These are phyloP conservation scores for Hippoglossus stenolepis DNA, from an alignment of 2,113 vertebrate genomes.

Conservation along the genomic window DNA sequence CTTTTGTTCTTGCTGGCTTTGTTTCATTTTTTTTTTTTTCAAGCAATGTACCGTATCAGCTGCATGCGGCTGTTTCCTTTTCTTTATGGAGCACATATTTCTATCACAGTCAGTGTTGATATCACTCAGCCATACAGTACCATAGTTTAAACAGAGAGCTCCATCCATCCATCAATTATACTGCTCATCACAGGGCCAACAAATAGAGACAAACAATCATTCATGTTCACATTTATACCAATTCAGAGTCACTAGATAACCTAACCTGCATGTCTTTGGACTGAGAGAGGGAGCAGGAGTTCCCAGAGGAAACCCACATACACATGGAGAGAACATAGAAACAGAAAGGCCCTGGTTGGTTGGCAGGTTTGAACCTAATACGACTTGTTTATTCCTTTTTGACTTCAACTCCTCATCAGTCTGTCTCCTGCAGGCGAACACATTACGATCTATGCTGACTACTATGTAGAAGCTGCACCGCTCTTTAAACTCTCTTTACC, in stretches of 20 bases:
- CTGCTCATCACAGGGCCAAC: too few species aligned
- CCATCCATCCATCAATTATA: too few species aligned
- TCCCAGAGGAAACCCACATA: too few species aligned
- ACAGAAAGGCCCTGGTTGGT: too few species aligned
- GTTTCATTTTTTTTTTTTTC: not conserved
- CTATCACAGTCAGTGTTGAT: not conserved
- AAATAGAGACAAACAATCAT: too few species aligned
- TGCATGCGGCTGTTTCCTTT: not conserved
- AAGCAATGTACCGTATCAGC: not conserved
- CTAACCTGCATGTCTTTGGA: too few species aligned
- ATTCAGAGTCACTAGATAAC: too few species aligned
- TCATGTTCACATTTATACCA: too few species aligned
- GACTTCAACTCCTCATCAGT: not conserved
- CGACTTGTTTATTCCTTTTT: slow-evolving; percentile 13
- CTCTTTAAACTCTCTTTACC: slow-evolving; percentile 56
- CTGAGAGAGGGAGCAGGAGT: too few species aligned
- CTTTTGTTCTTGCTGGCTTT: too few species aligned
- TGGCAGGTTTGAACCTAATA: not conserved
- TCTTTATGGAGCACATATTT: not conserved
- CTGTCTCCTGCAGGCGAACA: slow-evolving; percentile 1
- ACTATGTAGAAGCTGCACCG: slow-evolving; percentile 40
- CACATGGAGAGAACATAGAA: too few species aligned
- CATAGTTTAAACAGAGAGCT: not conserved
- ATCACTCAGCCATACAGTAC: not conserved
- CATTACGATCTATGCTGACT: slow-evolving; percentile 22